Percentiles rank a stretch among this genome's conserved stretches.
phyloP scores from a whole-genome alignment of 1,140 invertebrate genomes.

The Heliconius melpomene region DNA sequence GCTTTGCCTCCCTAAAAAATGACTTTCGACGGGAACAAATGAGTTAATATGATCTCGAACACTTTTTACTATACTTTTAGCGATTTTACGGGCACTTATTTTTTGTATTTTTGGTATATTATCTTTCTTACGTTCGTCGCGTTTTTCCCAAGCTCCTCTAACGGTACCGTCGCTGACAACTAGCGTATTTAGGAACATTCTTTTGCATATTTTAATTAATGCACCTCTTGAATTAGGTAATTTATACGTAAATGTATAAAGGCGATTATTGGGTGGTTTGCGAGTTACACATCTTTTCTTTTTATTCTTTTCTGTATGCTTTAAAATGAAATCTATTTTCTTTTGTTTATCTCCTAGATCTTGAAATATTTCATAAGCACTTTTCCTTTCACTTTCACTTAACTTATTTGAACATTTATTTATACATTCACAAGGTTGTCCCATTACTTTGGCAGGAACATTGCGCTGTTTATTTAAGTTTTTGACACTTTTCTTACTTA shows the following conservation, averaged over 20 bases:
- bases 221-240: constrained; percentile 12
- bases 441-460: neutral
- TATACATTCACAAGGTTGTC: neutral
- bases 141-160: constrained; percentile 14
- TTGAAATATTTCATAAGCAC: neutral
- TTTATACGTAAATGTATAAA: constrained; percentile 7
- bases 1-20: constrained; percentile 18
- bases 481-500: neutral
- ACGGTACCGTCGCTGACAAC: neutral
- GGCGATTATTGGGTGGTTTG: neutral
- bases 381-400: constrained; percentile 6
- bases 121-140: neutral
- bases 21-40: constrained; percentile 19
- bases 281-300: neutral
- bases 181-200: constrained; percentile 23
- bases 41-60: constrained; percentile 22
- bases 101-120: constrained; percentile 4
- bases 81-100: constrained; percentile 4
- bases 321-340: constrained; percentile 1
- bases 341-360: neutral
- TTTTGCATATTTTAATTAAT: constrained; percentile 12
- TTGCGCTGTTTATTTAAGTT: neutral
- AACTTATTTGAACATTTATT: neutral
- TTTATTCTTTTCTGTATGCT: neutral
- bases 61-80: constrained; percentile 27